These are phyloP conservation scores for Esox lucius DNA, from an alignment of 2,797 vertebrate species.

Conservation along the genomic window DNA sequence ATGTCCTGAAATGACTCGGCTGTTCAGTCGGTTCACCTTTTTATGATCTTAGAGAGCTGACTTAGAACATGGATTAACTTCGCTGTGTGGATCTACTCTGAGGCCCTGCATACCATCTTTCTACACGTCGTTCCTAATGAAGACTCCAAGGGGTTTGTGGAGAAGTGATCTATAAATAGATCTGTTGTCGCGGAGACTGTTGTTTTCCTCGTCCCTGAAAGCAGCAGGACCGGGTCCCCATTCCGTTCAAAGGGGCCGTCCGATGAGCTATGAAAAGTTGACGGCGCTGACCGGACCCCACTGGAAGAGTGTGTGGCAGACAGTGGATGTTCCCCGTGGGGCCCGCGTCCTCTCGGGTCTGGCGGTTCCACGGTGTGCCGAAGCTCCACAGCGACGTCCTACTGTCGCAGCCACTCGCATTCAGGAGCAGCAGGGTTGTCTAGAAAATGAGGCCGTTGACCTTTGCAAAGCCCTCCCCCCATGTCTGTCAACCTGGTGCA, in stretches of 20 bases:
- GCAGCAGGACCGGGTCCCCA: not conserved
- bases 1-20: too few relatives aligned
- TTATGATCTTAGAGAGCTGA: not conserved
- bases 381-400: not conserved
- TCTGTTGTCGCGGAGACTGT: not conserved
- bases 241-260: not conserved
- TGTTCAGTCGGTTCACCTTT: too few relatives aligned
- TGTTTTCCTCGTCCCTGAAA: not conserved
- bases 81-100: not conserved
- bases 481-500: not conserved
- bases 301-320: not conserved
- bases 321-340: not conserved
- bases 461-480: too few relatives aligned
- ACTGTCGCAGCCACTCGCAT: not conserved
- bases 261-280: not conserved
- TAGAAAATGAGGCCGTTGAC: too few relatives aligned
- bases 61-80: not conserved
- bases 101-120: not conserved
- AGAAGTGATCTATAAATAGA: slow-evolving; percentile 22
- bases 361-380: not conserved
- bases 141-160: not conserved
- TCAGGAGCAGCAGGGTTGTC: not conserved
- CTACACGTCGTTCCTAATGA: not conserved
- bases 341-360: not conserved
- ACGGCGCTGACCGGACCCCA: not conserved